Base-by-base conservation (phyloP, 1,140 invertebrate genomes). In the Drosophila yakuba region DNA sequence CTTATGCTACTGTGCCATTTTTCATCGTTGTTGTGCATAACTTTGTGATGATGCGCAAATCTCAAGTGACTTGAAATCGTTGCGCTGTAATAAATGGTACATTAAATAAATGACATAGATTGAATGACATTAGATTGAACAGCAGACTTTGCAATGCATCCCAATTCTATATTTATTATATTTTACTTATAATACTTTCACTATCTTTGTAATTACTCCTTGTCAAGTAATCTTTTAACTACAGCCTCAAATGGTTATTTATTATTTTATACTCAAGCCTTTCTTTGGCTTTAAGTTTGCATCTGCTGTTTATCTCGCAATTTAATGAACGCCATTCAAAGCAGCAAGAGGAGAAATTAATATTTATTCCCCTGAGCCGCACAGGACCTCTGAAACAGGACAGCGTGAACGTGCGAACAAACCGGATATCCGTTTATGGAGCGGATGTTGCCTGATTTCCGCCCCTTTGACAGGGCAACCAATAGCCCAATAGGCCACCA, bases 371-470 rank as follows among this genome's bases (percentile, higher is more conserved):
- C 51, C 32, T 6, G 32, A 32, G 23, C 12, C 2, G 17, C 23
- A n/a, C 43, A 25, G 23, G 17, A 10, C 10, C 17, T 35, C 20
- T 20, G 28, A 57, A 51, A 56, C 55, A 62, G 58, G 54, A 69
- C 71, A 79, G 83, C 79, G 75, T 88, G 83, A 88, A 86, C 83
- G 83, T 86, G 83, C 79, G 83, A 86, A 86, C 82, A 66, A 76
- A 79, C 83, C 83, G 83, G 83, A 86, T 41, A 79, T 86, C 83
- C 83, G 83, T 48, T 86, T 82, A 88, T 86, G 83, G 67, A 88
- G 55, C 83, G 83, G 83, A 86, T 68, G 78, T 86, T 79, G 83
- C 78, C 83, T 88, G 83, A 88, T 88, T 81, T 86, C 83, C 83
- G 84, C 71, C 75, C 64, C 73, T 71, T 62, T 83, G 80, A 83